Base-by-base conservation (phyloP, 1,140 invertebrate genomes). In the Drosophila azteca region DNA sequence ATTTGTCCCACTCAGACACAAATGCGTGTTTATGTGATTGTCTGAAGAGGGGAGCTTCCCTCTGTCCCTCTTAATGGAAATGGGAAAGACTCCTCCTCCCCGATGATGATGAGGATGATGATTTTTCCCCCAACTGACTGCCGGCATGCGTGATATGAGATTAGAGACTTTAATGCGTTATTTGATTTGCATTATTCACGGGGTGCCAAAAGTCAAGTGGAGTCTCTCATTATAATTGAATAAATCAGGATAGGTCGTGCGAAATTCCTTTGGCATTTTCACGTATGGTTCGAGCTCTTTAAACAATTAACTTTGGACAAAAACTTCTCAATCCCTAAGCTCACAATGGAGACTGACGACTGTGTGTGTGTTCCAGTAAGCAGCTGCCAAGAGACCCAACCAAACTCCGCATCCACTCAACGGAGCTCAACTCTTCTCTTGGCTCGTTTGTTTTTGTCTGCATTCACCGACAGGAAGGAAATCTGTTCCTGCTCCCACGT, bases 21-120 rank as follows among this genome's bases (percentile, higher is more conserved):
- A 87, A 88, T 87, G 66, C 64, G 67, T 79, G 83, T 79, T 88
- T 73, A 88, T 87, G 83, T 87, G 67, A 88, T 71, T 82, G 82
- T 68, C 59, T 66, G 54, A 55, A 45, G 8, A n/a, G 22, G 41
- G 52, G 46, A 46, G 4, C n/a, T n/a, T n/a, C n/a, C n/a, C n/a
- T n/a, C n/a, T n/a, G n/a, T 26, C 24, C 24, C 17, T 44, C 49
- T n/a, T 48, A 39, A 39, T 39, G 35, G 46, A 62, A 58, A 59
- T 58, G 39, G 59, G 31, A 35, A 48, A 22, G 39, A 8, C 43
- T 15, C 22, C 43, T 15, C 22, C 15, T 50, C 24, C n/a, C n/a
- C n/a, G n/a, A n/a, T n/a, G n/a, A n/a, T n/a, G n/a, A n/a, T n/a
- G n/a, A n/a, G n/a, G n/a, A 48, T 39, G 41, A 17, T 35, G 45